phyloP scores from a whole-genome alignment of 1,140 invertebrate genomes.

The Araneus ventricosus region DNA sequence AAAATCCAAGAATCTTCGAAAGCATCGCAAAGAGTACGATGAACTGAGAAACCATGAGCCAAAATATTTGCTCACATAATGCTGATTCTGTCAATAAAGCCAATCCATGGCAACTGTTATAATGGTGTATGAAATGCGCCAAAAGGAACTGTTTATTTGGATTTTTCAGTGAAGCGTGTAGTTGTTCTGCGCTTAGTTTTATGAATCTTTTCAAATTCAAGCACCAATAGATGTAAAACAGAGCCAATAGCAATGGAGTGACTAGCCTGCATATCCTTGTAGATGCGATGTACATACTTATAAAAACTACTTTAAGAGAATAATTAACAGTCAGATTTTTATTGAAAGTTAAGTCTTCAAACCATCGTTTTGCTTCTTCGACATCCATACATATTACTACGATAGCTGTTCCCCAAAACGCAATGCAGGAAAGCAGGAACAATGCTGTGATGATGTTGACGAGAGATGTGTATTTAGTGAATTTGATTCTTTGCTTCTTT shows the following conservation, averaged over 20 bases:
- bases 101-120: not conserved
- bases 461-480: not conserved
- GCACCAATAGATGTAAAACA: not conserved
- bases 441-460: not conserved
- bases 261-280: not conserved
- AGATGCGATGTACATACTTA: not conserved
- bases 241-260: not conserved
- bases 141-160: not conserved
- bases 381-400: not conserved
- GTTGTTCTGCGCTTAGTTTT: not conserved
- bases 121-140: not conserved
- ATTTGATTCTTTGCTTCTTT: not conserved
- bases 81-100: not conserved
- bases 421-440: not conserved
- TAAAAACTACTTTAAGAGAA: not conserved
- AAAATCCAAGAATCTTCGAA: not conserved
- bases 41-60: not conserved
- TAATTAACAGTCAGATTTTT: not conserved
- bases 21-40: not conserved
- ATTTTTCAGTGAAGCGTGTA: not conserved
- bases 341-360: not conserved
- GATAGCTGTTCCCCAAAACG: not conserved
- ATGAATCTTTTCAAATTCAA: not conserved
- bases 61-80: constrained; percentile 5
- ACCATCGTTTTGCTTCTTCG: not conserved